A percentile compares a stretch with the other conserved stretches of the same genome.
Conservation (phyloP, 2,113 vertebrate species). For the Theristicus caerulescens region DNA sequence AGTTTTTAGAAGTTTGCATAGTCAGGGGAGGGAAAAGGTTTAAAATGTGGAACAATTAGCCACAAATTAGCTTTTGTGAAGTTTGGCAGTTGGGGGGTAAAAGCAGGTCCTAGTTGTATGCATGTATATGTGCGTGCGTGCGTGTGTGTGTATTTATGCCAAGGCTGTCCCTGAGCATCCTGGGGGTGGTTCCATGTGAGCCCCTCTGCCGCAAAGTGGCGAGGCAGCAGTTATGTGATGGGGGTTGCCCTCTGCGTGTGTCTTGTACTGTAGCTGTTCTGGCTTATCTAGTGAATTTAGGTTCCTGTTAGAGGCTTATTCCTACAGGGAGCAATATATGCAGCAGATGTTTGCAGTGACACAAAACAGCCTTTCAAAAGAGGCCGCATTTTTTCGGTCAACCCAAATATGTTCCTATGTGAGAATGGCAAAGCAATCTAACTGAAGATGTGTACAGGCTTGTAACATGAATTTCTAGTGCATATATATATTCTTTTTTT, state of each 20-base stretch:
- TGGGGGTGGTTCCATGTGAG: neutral
- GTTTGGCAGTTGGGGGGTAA: neutral
- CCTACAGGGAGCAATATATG: neutral
- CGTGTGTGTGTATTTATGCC: neutral
- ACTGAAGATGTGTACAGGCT: neutral
- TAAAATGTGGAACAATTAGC: neutral
- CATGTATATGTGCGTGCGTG: too few species aligned
- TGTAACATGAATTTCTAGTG: neutral
- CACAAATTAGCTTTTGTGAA: neutral
- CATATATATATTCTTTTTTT: neutral
- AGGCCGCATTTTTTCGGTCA: neutral
- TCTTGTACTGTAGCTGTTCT: neutral
- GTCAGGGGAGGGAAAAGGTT: neutral
- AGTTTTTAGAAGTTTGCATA: neutral
- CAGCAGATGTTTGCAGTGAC: slow-evolving; percentile 9
- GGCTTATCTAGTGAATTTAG: neutral
- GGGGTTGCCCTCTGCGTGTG: neutral
- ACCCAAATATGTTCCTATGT: neutral
- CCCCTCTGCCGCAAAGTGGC: neutral
- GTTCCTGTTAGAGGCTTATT: neutral
- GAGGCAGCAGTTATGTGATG: neutral
- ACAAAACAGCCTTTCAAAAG: slow-evolving; percentile 23
- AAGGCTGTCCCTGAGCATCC: neutral
- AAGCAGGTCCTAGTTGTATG: neutral
- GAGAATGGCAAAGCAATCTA: neutral